These are phyloP conservation scores for Tineola bisselliella DNA, from an alignment of 2,888 invertebrate species.

Conservation along the genomic window DNA sequence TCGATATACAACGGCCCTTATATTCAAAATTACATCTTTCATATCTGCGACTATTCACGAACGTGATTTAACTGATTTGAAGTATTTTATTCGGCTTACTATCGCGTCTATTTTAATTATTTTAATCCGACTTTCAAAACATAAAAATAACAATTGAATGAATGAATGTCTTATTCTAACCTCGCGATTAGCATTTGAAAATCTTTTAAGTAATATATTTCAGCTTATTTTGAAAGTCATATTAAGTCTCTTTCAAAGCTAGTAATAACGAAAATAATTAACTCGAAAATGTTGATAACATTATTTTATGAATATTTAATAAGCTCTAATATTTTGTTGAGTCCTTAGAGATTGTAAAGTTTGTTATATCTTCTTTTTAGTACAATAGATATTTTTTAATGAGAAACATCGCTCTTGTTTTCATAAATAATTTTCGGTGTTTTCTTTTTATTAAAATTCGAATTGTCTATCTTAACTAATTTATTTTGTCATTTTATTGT, in stretches of 20 bases:
- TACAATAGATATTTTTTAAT: not conserved
- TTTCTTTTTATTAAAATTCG: too few relatives aligned
- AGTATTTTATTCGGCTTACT: too few relatives aligned
- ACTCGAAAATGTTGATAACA: not conserved
- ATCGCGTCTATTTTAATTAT: too few relatives aligned
- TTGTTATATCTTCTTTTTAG: not conserved
- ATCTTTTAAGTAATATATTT: too few relatives aligned
- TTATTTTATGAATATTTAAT: slow-evolving; percentile 8
- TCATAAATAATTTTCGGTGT: slow-evolving; percentile 18
- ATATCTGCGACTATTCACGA: too few relatives aligned
- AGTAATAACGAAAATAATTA: slow-evolving; percentile 3
- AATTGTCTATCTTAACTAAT: too few relatives aligned
- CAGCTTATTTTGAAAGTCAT: not conserved
- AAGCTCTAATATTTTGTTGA: slow-evolving; percentile 4
- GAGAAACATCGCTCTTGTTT: slow-evolving; percentile 25
- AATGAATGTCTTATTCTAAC: too few relatives aligned
- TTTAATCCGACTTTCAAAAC: too few relatives aligned
- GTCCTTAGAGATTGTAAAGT: slow-evolving; percentile 7
- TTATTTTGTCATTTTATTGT: too few relatives aligned
- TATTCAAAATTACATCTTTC: not conserved
- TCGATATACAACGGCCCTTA: not conserved
- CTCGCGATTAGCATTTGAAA: too few relatives aligned
- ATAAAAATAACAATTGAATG: too few relatives aligned
- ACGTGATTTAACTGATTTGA: too few relatives aligned
- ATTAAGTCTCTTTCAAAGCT: not conserved